These are phyloP conservation scores for Drosophila subquinaria DNA, from an alignment of 2,888 invertebrate species.

Conservation along the genomic window DNA sequence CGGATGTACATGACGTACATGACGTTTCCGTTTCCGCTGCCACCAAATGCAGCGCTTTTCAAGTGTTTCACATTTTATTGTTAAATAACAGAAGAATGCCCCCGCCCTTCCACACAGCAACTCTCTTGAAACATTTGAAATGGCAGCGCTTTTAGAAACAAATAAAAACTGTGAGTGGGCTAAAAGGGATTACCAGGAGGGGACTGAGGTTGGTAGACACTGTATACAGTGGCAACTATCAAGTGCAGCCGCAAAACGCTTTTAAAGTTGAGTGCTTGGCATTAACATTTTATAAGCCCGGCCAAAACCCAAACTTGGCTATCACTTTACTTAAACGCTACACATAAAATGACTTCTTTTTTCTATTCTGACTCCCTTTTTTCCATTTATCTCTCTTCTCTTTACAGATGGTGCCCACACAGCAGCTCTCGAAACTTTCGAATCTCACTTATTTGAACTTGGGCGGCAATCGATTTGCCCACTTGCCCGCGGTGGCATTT, in stretches of 20 bases:
- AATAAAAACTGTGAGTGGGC: slow-evolving; percentile 37
- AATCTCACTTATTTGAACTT: slow-evolving; percentile 91
- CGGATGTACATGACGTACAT: slow-evolving; percentile 81
- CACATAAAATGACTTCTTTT: slow-evolving; percentile 48
- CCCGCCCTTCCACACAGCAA: neutral
- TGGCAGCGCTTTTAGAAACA: slow-evolving; percentile 46
- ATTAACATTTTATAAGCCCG: slow-evolving; percentile 66
- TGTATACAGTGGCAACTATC: slow-evolving; percentile 46
- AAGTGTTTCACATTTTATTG: slow-evolving; percentile 66
- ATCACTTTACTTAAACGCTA: slow-evolving; percentile 52
- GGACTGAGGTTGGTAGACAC: neutral
- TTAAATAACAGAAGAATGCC: slow-evolving; percentile 31
- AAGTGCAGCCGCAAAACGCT: slow-evolving; percentile 68
- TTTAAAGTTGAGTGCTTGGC: slow-evolving; percentile 68
- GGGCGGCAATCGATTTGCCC: slow-evolving; percentile 91
- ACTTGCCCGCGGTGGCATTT: slow-evolving; percentile 91
- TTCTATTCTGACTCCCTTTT: neutral
- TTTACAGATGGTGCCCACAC: slow-evolving; percentile 89
- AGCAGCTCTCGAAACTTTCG: slow-evolving; percentile 91
- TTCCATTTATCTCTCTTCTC: slow-evolving; percentile 2
- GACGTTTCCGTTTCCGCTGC: slow-evolving; percentile 82
- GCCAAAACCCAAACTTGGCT: slow-evolving; percentile 38
- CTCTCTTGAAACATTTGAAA: slow-evolving; percentile 27
- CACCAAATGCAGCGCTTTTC: slow-evolving; percentile 54
- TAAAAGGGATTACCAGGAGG: slow-evolving; percentile 9